phyloP scores from a whole-genome alignment of 2,113 vertebrate genomes.

The Carassius gibelio region DNA sequence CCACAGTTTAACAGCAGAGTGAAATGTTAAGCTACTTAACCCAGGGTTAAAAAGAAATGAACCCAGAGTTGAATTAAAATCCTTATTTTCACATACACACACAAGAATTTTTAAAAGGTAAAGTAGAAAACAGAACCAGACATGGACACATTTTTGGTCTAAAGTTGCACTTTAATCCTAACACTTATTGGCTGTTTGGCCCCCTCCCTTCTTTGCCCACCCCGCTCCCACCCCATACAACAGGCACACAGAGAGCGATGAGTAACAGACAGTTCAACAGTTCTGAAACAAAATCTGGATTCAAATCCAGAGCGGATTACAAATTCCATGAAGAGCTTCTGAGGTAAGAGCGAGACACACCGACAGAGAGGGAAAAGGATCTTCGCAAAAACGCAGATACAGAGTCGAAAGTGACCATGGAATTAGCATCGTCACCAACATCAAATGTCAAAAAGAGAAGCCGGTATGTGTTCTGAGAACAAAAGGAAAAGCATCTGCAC shows the following conservation, averaged over 20 bases:
- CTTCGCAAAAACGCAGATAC: slow-evolving; percentile 50
- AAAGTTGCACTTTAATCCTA: slow-evolving; percentile 63
- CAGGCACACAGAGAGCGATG: slow-evolving; percentile 81
- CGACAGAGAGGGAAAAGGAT: slow-evolving; percentile 37
- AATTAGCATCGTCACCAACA: slow-evolving; percentile 36
- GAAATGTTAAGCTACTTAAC: not conserved
- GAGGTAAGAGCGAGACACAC: slow-evolving; percentile 68
- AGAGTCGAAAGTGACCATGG: slow-evolving; percentile 41
- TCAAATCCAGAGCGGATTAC: slow-evolving; percentile 68
- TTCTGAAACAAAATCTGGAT: slow-evolving; percentile 67
- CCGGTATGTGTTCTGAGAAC: slow-evolving; percentile 53
- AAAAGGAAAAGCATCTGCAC: slow-evolving; percentile 59
- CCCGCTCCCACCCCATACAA: slow-evolving; percentile 71
- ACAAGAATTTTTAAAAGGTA: not conserved
- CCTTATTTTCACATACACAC: not conserved
- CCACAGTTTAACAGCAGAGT: not conserved
- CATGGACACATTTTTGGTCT: slow-evolving; percentile 49
- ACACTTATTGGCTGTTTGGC: slow-evolving; percentile 55
- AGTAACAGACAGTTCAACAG: slow-evolving; percentile 73
- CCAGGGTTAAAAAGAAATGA: not conserved
- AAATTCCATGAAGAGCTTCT: slow-evolving; percentile 70
- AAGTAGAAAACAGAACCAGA: slow-evolving; percentile 36
- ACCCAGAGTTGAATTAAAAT: not conserved
- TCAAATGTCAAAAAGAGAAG: slow-evolving; percentile 54
- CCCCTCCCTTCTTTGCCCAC: slow-evolving; percentile 27